Evolutionary conservation across 2,888 invertebrate genomes (phyloP).

Genomic region (Hesperia comma): DNA sequence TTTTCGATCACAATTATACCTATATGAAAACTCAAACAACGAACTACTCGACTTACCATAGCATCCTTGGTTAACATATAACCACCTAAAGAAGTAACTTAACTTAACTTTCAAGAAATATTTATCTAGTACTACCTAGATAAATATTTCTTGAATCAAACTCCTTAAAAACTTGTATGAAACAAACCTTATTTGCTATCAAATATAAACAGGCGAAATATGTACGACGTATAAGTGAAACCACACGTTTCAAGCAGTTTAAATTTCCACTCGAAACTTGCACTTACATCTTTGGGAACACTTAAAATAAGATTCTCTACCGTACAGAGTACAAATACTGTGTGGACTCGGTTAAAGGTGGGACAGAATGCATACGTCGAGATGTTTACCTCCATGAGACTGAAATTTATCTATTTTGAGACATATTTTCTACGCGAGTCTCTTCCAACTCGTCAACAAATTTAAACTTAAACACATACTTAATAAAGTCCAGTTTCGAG

Average conservation of each 20-base stretch:
- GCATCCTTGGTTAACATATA: too few relatives aligned
- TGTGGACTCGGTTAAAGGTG: conserved; percentile 43
- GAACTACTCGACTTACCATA: too few relatives aligned
- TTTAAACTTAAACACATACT: conserved; percentile 44
- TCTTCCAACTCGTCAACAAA: conserved; percentile 50
- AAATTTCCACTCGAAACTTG: neutral
- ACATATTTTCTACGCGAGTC: conserved; percentile 62
- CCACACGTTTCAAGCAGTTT: neutral
- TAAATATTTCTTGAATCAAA: too few relatives aligned
- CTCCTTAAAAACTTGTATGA: too few relatives aligned
- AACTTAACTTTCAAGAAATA: too few relatives aligned
- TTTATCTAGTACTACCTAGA: too few relatives aligned
- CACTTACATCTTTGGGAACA: conserved; percentile 18
- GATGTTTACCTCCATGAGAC: conserved; percentile 58
- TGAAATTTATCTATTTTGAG: conserved; percentile 59
- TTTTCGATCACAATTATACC: too few relatives aligned
- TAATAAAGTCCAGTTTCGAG: conserved; percentile 47
- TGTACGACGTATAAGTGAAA: neutral
- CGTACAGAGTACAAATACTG: conserved; percentile 23
- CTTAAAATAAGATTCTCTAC: conserved; percentile 21
- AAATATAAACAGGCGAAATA: neutral
- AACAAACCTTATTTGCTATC: neutral
- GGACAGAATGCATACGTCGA: conserved; percentile 56
- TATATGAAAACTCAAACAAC: too few relatives aligned
- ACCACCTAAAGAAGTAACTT: too few relatives aligned